phyloP scores from a whole-genome alignment of 2,113 vertebrate genomes.

The Thamnophis sirtalis region DNA sequence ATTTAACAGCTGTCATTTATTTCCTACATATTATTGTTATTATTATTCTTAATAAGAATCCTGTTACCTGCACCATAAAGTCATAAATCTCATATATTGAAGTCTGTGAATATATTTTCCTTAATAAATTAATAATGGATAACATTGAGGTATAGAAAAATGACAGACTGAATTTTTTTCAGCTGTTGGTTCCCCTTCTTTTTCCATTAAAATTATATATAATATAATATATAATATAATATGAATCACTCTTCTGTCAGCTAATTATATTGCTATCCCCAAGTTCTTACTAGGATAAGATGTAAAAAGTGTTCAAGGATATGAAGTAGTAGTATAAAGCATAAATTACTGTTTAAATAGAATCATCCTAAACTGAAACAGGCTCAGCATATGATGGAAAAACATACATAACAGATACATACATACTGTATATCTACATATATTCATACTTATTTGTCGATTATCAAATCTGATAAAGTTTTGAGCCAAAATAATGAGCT shows the following conservation, averaged over 20 bases:
- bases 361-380: conserved; percentile 43
- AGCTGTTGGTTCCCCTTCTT: conserved; percentile 27
- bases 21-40: conserved; percentile 17
- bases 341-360: conserved; percentile 54
- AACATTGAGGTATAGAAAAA: conserved; percentile 53
- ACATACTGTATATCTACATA: no score
- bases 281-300: neutral
- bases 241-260: conserved; percentile 1
- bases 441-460: no score
- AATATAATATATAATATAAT: no score
- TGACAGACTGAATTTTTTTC: conserved; percentile 49
- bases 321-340: conserved; percentile 47
- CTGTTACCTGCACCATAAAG: conserved; percentile 29
- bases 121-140: conserved; percentile 30
- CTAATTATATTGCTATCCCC: conserved; percentile 40
- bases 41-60: conserved; percentile 16
- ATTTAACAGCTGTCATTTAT: conserved; percentile 20
- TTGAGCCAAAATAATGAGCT: conserved; percentile 19
- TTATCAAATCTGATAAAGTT: neutral
- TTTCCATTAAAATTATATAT: conserved; percentile 20
- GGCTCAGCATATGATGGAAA: conserved; percentile 39
- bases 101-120: conserved; percentile 32
- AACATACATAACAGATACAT: neutral
- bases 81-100: conserved; percentile 37
- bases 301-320: conserved; percentile 9